phyloP scores from a whole-genome alignment of 1,140 invertebrate genomes.

The Pectinophora gossypiella region DNA sequence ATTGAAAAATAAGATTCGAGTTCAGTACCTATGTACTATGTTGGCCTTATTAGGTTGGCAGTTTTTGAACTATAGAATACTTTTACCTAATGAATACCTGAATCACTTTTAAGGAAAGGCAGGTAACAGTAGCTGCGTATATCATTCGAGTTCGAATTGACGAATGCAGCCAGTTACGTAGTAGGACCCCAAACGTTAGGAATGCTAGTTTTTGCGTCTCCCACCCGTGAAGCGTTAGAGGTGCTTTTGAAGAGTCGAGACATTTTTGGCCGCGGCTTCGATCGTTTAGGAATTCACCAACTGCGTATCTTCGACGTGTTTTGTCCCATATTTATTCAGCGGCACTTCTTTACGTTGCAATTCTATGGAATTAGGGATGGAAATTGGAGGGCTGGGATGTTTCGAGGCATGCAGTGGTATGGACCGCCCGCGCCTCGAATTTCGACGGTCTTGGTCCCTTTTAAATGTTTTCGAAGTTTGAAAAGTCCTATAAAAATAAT shows the following conservation, averaged over 20 bases:
- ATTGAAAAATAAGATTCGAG: no score
- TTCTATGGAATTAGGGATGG: constrained; percentile 37
- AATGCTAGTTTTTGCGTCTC: constrained; percentile 36
- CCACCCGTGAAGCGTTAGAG: constrained; percentile 51
- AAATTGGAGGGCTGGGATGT: constrained; percentile 14
- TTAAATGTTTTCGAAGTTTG: no score
- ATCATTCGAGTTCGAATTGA: no score
- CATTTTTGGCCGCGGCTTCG: constrained; percentile 32
- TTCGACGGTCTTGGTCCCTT: neutral
- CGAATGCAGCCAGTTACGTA: neutral
- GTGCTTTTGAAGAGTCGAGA: constrained; percentile 31
- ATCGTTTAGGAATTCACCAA: constrained; percentile 8
- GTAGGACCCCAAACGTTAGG: constrained; percentile 10
- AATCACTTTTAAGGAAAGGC: no score
- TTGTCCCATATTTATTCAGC: constrained; percentile 47
- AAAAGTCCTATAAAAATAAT: no score
- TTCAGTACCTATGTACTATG: no score
- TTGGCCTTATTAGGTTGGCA: no score
- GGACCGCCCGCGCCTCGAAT: neutral
- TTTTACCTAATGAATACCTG: no score
- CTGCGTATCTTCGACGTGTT: constrained; percentile 37
- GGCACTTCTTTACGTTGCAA: constrained; percentile 33
- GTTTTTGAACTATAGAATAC: no score
- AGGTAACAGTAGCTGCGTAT: no score
- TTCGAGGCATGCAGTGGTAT: neutral